Evolutionary conservation across 1,140 invertebrate genomes (phyloP).

Genomic region (Thereuonema tuberculata): DNA sequence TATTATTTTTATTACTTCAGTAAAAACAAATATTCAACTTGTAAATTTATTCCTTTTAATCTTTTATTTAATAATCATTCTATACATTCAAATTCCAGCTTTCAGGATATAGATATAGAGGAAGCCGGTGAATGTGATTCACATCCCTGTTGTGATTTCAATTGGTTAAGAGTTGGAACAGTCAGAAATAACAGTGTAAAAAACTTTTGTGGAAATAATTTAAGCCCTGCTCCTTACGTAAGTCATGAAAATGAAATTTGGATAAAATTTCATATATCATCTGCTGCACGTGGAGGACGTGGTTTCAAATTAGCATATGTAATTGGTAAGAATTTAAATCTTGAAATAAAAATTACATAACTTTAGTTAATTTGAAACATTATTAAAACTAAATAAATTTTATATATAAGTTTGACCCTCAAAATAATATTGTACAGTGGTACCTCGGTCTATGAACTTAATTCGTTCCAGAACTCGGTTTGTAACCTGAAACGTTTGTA

Average conservation of each 20-base stretch:
- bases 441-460: too few species aligned
- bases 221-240: not conserved
- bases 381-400: too few species aligned
- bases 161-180: conserved; percentile 2
- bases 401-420: too few species aligned
- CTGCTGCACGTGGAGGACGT: not conserved
- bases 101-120: conserved; percentile 3
- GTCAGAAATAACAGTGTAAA: not conserved
- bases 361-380: too few species aligned
- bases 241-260: not conserved
- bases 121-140: not conserved
- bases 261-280: conserved; percentile 1
- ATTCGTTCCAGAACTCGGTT: too few species aligned
- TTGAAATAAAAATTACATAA: not conserved
- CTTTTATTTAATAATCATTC: too few species aligned
- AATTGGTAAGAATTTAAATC: not conserved
- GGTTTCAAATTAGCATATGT: not conserved
- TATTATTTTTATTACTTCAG: too few species aligned
- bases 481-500: too few species aligned
- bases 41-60: too few species aligned
- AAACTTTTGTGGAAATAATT: not conserved
- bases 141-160: not conserved
- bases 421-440: not conserved
- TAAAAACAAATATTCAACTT: too few species aligned
- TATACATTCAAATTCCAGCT: too few species aligned